Evolutionary conservation across 1,140 invertebrate species (phyloP).

Genomic region (Hirudo medicinalis): DNA sequence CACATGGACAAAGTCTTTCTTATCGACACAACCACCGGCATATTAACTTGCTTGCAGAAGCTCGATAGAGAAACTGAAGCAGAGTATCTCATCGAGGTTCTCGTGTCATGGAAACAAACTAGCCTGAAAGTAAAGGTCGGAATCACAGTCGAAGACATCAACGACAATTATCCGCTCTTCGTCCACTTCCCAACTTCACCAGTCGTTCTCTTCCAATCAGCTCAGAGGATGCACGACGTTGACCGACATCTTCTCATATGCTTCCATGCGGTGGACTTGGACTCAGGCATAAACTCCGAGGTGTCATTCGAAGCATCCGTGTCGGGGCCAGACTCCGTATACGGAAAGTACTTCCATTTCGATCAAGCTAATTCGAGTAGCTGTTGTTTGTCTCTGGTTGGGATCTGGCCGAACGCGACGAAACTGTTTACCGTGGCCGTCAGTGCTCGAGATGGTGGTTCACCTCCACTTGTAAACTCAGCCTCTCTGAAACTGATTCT

Average conservation of each 20-base stretch:
- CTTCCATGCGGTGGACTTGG: conserved; percentile 16
- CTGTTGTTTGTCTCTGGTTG: no score
- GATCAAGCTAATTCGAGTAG: no score
- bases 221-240: not conserved
- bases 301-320: conserved; percentile 9
- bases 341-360: no score
- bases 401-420: no score
- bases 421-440: no score
- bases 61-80: conserved; percentile 17
- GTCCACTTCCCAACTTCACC: conserved; percentile 10
- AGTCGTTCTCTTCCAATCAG: conserved; percentile 13
- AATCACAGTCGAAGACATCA: conserved; percentile 20
- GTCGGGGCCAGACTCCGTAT: no score
- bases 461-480: no score
- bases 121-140: conserved; percentile 5
- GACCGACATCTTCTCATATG: not conserved
- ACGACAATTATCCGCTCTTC: conserved; percentile 21
- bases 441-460: no score
- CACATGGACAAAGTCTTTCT: not conserved
- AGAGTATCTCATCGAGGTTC: conserved; percentile 8
- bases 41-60: conserved; percentile 7
- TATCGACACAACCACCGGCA: conserved; percentile 15
- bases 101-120: conserved; percentile 48
- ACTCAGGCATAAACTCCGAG: conserved; percentile 15
- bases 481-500: no score